Conservation (phyloP, 2,797 vertebrate genomes). For the Molossus molossus region DNA sequence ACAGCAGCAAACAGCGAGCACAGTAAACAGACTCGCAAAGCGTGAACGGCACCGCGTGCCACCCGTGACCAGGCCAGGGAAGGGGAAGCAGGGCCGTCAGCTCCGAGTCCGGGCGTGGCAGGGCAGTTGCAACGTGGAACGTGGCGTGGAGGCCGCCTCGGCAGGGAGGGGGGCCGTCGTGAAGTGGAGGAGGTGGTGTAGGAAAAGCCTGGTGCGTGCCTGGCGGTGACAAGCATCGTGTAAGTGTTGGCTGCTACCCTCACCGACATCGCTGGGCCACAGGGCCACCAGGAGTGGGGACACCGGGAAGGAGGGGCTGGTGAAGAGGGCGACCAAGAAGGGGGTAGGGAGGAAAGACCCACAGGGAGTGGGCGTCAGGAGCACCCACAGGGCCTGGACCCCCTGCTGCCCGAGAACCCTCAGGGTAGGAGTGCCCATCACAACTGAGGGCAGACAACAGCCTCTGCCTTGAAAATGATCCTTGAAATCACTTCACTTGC, state of each 20-base stretch:
- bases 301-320: background rate
- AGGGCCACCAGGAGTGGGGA: background rate
- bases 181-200: background rate
- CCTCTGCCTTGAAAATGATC: background rate
- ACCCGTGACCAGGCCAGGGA: background rate
- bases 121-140: background rate
- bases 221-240: fast-evolving
- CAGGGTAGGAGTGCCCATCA: background rate
- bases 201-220: background rate
- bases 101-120: background rate
- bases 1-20: fast-evolving
- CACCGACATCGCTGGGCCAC: background rate
- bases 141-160: fast-evolving
- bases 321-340: background rate
- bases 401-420: background rate
- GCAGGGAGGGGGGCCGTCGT: background rate
- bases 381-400: background rate
- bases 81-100: too few species aligned
- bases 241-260: background rate
- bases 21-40: fast-evolving
- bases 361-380: fast-evolving
- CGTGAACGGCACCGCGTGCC: fast-evolving
- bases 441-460: background rate
- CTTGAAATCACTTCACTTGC: fast-evolving
- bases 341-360: too few species aligned